Conservation (phyloP, 64 coral and sea anemone species). For the Pocillopora damicornis region DNA sequence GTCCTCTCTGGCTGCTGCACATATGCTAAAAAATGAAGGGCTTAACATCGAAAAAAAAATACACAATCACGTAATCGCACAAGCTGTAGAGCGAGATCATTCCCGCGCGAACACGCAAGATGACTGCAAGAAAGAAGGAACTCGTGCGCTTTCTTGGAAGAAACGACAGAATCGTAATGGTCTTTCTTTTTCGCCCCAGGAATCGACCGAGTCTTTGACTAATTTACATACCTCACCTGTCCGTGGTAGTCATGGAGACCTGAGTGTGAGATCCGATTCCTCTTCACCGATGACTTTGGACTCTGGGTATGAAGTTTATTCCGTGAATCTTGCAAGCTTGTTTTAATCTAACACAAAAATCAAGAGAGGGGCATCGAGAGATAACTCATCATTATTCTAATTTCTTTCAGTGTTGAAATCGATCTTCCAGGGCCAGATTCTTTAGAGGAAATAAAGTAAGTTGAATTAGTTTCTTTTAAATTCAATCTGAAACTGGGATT, state of each 20-base stretch:
- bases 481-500: too few relatives aligned
- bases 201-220: slow-evolving; percentile 72
- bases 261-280: slow-evolving; percentile 69
- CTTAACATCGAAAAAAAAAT: too few relatives aligned
- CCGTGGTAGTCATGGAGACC: slow-evolving; percentile 85
- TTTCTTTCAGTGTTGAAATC: slow-evolving; percentile 1
- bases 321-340: background rate
- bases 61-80: too few relatives aligned
- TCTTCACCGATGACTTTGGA: slow-evolving; percentile 83
- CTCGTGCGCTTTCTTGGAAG: background rate
- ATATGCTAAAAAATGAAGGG: too few relatives aligned
- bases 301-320: slow-evolving; percentile 54
- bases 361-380: background rate
- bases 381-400: background rate
- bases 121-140: background rate
- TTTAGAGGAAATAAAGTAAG: slow-evolving; percentile 33
- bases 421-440: background rate
- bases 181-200: slow-evolving; percentile 35
- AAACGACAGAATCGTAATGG: background rate
- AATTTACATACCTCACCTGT: slow-evolving; percentile 65
- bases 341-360: background rate
- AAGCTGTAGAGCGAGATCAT: background rate
- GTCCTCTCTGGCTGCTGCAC: too few relatives aligned
- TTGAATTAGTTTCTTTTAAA: background rate
- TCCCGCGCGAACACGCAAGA: background rate